These are phyloP conservation scores for Mycetomoellerius zeteki DNA, from an alignment of 1,140 invertebrate species.

Conservation along the genomic window DNA sequence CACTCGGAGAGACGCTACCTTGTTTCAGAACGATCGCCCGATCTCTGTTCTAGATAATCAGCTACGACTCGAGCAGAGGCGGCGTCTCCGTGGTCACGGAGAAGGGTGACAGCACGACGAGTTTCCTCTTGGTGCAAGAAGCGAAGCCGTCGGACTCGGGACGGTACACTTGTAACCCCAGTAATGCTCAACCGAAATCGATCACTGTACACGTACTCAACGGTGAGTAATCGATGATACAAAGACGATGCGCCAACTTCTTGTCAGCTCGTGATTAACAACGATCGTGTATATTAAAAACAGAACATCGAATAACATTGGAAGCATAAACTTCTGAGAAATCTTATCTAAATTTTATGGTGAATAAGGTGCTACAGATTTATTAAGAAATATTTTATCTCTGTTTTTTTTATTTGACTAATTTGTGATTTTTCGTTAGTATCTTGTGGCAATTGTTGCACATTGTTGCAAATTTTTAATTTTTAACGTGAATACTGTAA, in stretches of 20 bases:
- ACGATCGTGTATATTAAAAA: neutral
- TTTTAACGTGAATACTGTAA: neutral
- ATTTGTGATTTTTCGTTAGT: neutral
- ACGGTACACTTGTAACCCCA: slow-evolving; percentile 94
- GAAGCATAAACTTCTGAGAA: neutral
- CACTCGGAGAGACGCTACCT: slow-evolving; percentile 2
- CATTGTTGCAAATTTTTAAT: neutral
- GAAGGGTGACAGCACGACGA: slow-evolving; percentile 94
- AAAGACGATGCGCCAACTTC: neutral
- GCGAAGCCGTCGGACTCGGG: slow-evolving; percentile 93
- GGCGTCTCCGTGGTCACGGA: slow-evolving; percentile 94
- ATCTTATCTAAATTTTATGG: neutral
- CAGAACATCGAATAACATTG: neutral
- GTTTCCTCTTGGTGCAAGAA: slow-evolving; percentile 93
- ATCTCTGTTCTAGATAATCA: slow-evolving; percentile 90
- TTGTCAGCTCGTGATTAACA: slow-evolving; percentile 11
- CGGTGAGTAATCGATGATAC: slow-evolving; percentile 90
- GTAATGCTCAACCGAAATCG: slow-evolving; percentile 94
- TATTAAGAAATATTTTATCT: neutral
- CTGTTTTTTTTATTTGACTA: neutral
- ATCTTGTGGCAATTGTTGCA: neutral
- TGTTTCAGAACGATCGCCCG: slow-evolving; percentile 33
- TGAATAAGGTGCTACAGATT: neutral
- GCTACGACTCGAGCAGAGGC: slow-evolving; percentile 91
- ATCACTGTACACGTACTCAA: slow-evolving; percentile 96